Conservation (phyloP, 2,113 vertebrate species). For the Ceyx melanurus region DNA sequence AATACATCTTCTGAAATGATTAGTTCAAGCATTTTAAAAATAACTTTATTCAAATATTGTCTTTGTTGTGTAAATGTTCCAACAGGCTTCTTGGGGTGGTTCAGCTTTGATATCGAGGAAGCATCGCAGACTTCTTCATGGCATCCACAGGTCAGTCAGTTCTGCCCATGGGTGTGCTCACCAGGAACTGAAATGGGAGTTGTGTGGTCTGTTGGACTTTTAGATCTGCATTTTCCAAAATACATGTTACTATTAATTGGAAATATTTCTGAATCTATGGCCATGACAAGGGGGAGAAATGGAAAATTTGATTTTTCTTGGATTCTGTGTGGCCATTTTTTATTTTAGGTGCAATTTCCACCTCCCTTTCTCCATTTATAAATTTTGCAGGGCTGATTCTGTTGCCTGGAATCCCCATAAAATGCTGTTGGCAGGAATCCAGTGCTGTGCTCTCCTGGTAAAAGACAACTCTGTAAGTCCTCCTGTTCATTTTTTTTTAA, state of each 20-base stretch:
- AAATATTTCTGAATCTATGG: background rate
- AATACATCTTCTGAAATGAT: background rate
- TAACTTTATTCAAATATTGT: background rate
- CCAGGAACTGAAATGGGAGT: background rate
- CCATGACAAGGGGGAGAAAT: rapidly evolving
- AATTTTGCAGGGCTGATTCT: conserved; percentile 76
- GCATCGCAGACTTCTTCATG: conserved; percentile 77
- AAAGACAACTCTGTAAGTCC: conserved; percentile 82
- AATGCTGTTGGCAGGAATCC: conserved; percentile 86
- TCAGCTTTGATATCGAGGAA: conserved; percentile 82
- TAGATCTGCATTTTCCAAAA: background rate
- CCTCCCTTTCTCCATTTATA: background rate
- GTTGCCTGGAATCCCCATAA: conserved; percentile 90
- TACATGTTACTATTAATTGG: background rate
- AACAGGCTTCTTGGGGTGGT: conserved; percentile 88
- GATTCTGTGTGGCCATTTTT: background rate
- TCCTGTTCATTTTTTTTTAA: background rate
- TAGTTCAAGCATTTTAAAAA: background rate
- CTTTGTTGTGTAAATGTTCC: conserved; percentile 33
- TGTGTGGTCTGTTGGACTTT: background rate
- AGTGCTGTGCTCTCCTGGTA: conserved; percentile 86
- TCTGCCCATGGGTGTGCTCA: background rate
- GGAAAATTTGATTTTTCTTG: background rate
- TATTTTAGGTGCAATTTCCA: background rate
- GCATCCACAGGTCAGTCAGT: conserved; percentile 79